A percentile compares a stretch with the other conserved stretches of the same genome.
phyloP scores from a whole-genome alignment of 2,888 invertebrate genomes.

The Colostygia pectinataria region DNA sequence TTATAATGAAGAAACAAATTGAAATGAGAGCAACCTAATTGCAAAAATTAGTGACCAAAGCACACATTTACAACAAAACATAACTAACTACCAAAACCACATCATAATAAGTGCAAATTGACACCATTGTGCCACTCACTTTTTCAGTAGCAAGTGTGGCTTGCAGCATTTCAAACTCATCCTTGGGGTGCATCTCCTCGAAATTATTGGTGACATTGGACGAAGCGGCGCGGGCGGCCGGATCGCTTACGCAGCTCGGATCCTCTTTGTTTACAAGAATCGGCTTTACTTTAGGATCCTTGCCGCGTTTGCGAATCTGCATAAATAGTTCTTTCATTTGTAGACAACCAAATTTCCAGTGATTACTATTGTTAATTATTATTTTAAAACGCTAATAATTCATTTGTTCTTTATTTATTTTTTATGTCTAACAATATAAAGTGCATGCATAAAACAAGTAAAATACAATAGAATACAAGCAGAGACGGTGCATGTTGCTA shows the following conservation, averaged over 20 bases:
- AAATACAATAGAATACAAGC: too few species aligned
- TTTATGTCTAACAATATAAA: too few species aligned
- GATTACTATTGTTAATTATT: background rate
- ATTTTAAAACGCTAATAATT: too few species aligned
- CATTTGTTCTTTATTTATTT: too few species aligned
- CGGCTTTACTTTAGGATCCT: slow-evolving; percentile 88
- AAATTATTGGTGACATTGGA: slow-evolving; percentile 85
- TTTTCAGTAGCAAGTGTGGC: slow-evolving; percentile 67
- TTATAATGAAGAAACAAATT: background rate
- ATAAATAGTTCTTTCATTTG: slow-evolving; percentile 44
- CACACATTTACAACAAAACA: slow-evolving; percentile 7
- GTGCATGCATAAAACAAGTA: too few species aligned
- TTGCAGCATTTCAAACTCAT: slow-evolving; percentile 85
- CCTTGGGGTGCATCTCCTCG: slow-evolving; percentile 91
- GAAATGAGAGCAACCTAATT: background rate
- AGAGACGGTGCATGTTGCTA: too few species aligned
- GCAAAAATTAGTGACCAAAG: slow-evolving; percentile 13
- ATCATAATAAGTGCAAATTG: slow-evolving; percentile 22
- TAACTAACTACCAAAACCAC: slow-evolving; percentile 15
- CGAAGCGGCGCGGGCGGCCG: slow-evolving; percentile 68
- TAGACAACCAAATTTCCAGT: background rate
- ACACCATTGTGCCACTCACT: slow-evolving; percentile 63
- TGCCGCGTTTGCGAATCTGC: slow-evolving; percentile 86
- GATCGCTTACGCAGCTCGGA: slow-evolving; percentile 82
- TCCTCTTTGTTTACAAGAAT: slow-evolving; percentile 90